Evolutionary conservation across 2,888 invertebrate genomes (phyloP), one percentile per base, ranked within the genome.

Genomic region (Octodonta nipae): DNA sequence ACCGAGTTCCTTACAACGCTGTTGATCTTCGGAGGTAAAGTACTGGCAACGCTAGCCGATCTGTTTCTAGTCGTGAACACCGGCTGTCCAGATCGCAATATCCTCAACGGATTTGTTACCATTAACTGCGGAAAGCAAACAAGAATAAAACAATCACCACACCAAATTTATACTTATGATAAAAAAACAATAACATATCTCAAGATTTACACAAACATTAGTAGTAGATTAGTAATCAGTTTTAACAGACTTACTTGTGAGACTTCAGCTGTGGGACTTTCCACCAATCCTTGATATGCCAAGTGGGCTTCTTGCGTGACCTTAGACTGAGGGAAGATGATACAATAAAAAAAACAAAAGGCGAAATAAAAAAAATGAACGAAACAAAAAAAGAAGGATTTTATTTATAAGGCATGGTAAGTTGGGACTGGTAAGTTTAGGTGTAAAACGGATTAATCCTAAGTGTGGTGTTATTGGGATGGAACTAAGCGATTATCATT

Each of bases 241-340:
- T n/a, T n/a, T n/a, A n/a, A n/a, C n/a, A n/a, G n/a, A n/a, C 46
- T 38, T 50, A 62, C 62, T 54, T 60, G 61, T 10, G 57, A 38
- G 24, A 58, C 51, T 39, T 60, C 60, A 12, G 47, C 50, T 36
- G 50, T 52, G 4, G 66, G 63, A 44, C 66, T 61, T 55, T 92
- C 91, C 33, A 96, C 88, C 31, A 96, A 67, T 49, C 85, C 81
- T 52, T 86, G 83, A 66, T 96, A 96, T 0, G 91, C 95, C 52
- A 84, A 77, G 55, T 87, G 88, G 28, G 89, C 85, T 60, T 91
- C 88, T 51, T 83, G 81, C 11, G 86, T 84, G 48, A 91, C 70
- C 15, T 80, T 78, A 15, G 79, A 75, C 87, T 88, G 67, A 63
- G 45, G 50, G 53, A 50, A 51, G 47, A 45, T 41, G 51, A 50